Conservation (phyloP, 2,113 vertebrate species). For the Pterocles gutturalis region DNA sequence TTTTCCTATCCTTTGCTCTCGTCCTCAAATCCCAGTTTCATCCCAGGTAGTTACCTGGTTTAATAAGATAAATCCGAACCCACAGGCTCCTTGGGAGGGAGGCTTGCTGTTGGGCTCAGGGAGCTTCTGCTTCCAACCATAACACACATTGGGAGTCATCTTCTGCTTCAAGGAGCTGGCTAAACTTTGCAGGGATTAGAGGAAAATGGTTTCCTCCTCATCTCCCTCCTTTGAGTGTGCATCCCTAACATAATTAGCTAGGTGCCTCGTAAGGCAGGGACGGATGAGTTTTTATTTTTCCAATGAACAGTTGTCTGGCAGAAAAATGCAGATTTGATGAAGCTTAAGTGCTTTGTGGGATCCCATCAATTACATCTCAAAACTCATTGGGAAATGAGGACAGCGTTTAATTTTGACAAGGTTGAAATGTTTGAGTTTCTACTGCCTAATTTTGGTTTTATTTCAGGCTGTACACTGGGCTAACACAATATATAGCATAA, state of each 20-base stretch:
- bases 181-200: not conserved
- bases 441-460: slow-evolving; percentile 38
- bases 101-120: not conserved
- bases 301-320: slow-evolving; percentile 45
- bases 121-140: not conserved
- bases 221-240: not conserved
- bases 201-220: not conserved
- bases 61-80: not conserved
- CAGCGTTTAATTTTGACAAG: slow-evolving; percentile 57
- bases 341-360: slow-evolving; percentile 57
- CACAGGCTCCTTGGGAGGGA: not conserved
- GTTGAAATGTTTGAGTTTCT: slow-evolving; percentile 57
- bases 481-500: not conserved
- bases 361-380: slow-evolving; percentile 45
- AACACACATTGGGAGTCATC: not conserved
- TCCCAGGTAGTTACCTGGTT: not conserved
- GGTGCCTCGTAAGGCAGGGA: slow-evolving; percentile 31
- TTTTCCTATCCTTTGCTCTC: not conserved
- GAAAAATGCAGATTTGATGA: slow-evolving; percentile 53
- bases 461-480: slow-evolving; percentile 16
- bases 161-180: not conserved
- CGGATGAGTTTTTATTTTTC: slow-evolving; percentile 32
- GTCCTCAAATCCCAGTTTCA: not conserved
- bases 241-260: slow-evolving; percentile 8
- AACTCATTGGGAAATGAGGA: slow-evolving; percentile 58